Base-by-base conservation (phyloP, 2,888 invertebrate species). In the Scrobipalpa atriplicella region DNA sequence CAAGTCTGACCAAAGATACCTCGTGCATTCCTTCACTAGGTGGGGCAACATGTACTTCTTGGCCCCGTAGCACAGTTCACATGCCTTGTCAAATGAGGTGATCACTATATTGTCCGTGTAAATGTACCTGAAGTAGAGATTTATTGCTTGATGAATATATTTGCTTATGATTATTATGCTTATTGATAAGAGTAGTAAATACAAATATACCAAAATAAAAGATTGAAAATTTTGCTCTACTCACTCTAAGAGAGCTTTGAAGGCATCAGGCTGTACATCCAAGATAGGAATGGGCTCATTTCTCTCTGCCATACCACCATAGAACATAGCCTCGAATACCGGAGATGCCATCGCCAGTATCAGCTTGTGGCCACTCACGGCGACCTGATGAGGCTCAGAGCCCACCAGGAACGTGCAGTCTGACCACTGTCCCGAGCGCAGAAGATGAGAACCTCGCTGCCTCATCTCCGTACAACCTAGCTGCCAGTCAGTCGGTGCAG, bases 301-400 rank as follows among this genome's bases (percentile, higher is more conserved):
- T 63, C 96, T 95, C 77, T 97, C 97, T 0, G 97, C 95, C 94
- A 97, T 95, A 29, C 96, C 96, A 0, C 97, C 97, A 78, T 94
- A 97, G 79, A 97, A 97, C 97, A 97, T 97, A 0, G 96, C 96
- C 79, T 97, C 97, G 79, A 97, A 97, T 0, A 97, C 97, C 0
- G 97, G 97, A 70, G 97, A 97, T 0, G 97, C 95, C 96, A 97
- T 97, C 0, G 97, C 97, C 66, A 97, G 87, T 69, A 97, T 94
- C 41, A 97, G 85, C 83, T 97, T 97, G 83, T 97, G 97, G 0
- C 96, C 96, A 69, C 95, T 93, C 38, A 97, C 88, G 0, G 95
- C 90, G 75, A 96, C 94, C 80, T 96, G 96, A 78, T 96, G 95
- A 0, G 96, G 95, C 77, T 96, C 95, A 9, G 95, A 94, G 0